Percentiles rank a stretch among this genome's conserved stretches.
phyloP scores from a whole-genome alignment of 2,797 vertebrate genomes.

The Myotis pilosus region DNA sequence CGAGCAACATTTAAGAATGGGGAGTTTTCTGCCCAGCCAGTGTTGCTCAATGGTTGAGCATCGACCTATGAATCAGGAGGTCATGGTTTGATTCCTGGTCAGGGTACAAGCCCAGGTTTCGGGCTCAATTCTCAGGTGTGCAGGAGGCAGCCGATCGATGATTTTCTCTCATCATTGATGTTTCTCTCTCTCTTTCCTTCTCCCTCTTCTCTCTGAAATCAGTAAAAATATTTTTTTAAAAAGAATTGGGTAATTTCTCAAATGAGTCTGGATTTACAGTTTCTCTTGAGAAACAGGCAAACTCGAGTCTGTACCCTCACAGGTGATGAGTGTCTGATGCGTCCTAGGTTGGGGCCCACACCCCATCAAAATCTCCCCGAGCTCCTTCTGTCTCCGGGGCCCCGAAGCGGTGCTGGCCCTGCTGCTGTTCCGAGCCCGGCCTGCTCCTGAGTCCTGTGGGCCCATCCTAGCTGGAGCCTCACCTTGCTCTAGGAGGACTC shows the following conservation, averaged over 20 bases:
- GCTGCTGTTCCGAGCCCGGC: not conserved
- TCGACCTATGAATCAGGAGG: no score
- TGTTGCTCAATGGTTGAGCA: no score
- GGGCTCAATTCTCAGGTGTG: no score
- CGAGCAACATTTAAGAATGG: no score
- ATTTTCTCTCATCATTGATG: no score
- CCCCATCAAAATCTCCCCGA: not conserved
- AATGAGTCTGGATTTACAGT: not conserved
- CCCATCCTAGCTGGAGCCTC: not conserved
- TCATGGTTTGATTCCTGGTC: no score
- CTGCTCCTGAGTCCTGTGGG: not conserved
- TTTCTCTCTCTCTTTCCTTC: no score
- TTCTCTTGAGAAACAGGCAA: not conserved
- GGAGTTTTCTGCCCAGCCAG: no score
- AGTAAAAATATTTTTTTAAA: no score
- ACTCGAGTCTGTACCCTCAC: not conserved
- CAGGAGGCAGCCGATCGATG: no score
- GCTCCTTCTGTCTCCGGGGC: not conserved
- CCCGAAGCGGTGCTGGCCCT: not conserved
- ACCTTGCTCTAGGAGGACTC: not conserved
- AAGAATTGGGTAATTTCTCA: not conserved
- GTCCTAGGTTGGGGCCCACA: not conserved
- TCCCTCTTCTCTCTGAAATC: no score
- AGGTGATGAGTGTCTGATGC: rapidly evolving
- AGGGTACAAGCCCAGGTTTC: no score